Base-by-base conservation (phyloP, 2,888 invertebrate genomes). In the Anodontia alba region DNA sequence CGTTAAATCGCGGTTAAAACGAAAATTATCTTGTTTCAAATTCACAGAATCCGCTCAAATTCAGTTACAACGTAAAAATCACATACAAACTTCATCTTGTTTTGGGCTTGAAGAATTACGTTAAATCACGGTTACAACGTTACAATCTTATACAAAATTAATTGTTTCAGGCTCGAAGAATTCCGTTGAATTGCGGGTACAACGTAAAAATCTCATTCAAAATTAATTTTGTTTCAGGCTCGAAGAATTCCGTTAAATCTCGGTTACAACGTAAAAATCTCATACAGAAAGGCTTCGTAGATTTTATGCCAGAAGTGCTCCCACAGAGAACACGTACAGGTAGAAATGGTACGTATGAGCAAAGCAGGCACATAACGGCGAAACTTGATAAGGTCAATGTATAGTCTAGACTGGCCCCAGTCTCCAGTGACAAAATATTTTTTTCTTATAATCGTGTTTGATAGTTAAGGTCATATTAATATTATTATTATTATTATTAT, bases 291-390 rank as follows among this genome's bases (percentile, higher is more conserved):
- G 85, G 88, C 31, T 90, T 90, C 78, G 85, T 88, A 17, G 90
- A 90, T 76, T 90, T 90, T 73, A 84, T 84, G 76, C 90, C 90
- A 46, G 86, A 89, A 76, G 89, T 90, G 42, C 84, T 90, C 12
- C 80, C 87, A 3, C 76, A 87, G 54, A 73, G 90, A 76, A 90
- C 90, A 33, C 73, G 89, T 68, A 79, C 81, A 31, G 86, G 84
- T 74, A 57, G 72, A 5, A 70, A 80, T 77, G 86, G 87, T 85
- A 78, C 17, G 78, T 23, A 38, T n/a, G n/a, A n/a, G n/a, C n/a
- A n/a, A n/a, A n/a, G n/a, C n/a, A n/a, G n/a, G n/a, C n/a, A n/a
- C n/a, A n/a, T n/a, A n/a, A n/a, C n/a, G n/a, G n/a, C n/a, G n/a
- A n/a, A 42, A 29, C n/a, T n/a, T n/a, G n/a, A n/a, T n/a, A n/a